Conservation (phyloP, 2,888 invertebrate genomes). For the Sphaerophoria rueppellii region DNA sequence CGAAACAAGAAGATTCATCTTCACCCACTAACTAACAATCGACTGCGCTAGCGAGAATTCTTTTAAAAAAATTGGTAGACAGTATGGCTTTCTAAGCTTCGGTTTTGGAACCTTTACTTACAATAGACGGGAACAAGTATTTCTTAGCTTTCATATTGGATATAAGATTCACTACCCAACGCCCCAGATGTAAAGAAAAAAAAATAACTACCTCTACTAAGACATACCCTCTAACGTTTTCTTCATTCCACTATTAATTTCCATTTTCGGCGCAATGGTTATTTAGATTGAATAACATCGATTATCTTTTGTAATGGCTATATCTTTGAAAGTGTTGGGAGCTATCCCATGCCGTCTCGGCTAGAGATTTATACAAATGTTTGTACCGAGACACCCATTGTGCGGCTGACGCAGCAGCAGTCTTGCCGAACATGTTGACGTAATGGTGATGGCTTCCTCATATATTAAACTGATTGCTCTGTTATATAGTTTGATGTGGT, state of each 20-base stretch:
- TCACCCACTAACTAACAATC: too few relatives aligned
- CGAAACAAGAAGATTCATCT: too few relatives aligned
- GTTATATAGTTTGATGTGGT: conserved; percentile 38
- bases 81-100: too few relatives aligned
- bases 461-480: conserved; percentile 48
- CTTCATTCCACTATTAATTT: not conserved
- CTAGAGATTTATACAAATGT: conserved; percentile 37
- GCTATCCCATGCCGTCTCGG: conserved; percentile 34
- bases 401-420: not conserved
- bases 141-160: too few relatives aligned
- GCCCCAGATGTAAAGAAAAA: too few relatives aligned
- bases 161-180: too few relatives aligned
- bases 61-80: too few relatives aligned
- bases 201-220: too few relatives aligned
- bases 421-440: not conserved
- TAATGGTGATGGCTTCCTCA: conserved; percentile 23
- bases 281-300: conserved; percentile 68
- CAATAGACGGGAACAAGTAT: too few relatives aligned
- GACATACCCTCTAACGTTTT: not conserved
- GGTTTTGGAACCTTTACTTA: too few relatives aligned
- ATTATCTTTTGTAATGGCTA: conserved; percentile 64
- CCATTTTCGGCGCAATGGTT: conserved; percentile 43
- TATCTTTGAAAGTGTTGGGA: conserved; percentile 48
- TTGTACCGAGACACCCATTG: conserved; percentile 49
- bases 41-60: too few relatives aligned